A percentile compares a stretch with the other conserved stretches of the same genome.
Conservation (phyloP, 1,140 invertebrate genomes). For the Daktulosphaira vitifoliae region DNA sequence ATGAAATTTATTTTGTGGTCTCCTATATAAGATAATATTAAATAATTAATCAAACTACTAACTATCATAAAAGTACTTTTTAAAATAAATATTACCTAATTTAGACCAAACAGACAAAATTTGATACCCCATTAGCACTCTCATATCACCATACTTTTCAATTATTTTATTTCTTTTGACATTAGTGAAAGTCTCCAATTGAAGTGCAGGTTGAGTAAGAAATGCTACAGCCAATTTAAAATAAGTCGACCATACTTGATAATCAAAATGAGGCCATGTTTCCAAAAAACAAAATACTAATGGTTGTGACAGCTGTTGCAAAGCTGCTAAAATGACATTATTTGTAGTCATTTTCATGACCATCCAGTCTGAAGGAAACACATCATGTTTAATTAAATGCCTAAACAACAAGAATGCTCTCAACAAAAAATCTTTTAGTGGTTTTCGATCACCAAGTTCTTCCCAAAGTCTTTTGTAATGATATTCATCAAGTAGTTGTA, state of each 20-base stretch:
- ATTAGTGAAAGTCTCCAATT: conserved; percentile 73
- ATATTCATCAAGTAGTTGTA: conserved; percentile 75
- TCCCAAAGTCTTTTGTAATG: conserved; percentile 86
- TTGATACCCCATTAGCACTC: conserved; percentile 86
- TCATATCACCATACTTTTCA: conserved; percentile 81
- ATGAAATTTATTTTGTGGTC: conserved; percentile 81
- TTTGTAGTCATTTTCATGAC: conserved; percentile 87
- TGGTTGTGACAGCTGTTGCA: conserved; percentile 80
- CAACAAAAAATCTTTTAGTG: conserved; percentile 81
- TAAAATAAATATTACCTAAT: conserved; percentile 52
- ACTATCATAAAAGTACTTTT: conserved; percentile 1
- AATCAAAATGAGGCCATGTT: conserved; percentile 54
- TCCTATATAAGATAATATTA: conserved; percentile 46
- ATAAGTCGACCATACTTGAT: conserved; percentile 75
- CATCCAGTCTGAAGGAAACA: conserved; percentile 88
- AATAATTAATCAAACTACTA: background rate
- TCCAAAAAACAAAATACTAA: conserved; percentile 75
- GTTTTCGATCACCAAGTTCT: conserved; percentile 60
- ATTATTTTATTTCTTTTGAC: conserved; percentile 69
- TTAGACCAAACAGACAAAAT: conserved; percentile 91
- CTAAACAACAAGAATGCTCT: conserved; percentile 80
- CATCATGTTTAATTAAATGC: conserved; percentile 70
- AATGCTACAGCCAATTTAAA: conserved; percentile 82
- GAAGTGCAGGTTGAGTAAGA: conserved; percentile 75
- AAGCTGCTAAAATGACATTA: conserved; percentile 71